These are phyloP conservation scores for Felis catus DNA, from an alignment of 2,113 vertebrate genomes.

Conservation along the genomic window F.catus_Fca126_mat1.0 CM031411.1:5695001-5695500, in stretches of 20 bases:
- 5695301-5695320: background rate
- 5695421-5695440: too few species aligned
- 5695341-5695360: too few species aligned
- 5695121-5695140: background rate
- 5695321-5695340: background rate
- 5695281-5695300: too few species aligned
- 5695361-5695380: rapidly evolving
- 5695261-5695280: background rate
- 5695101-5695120: background rate
- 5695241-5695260: background rate
- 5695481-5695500: too few species aligned
- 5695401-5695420: background rate
- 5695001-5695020: background rate
- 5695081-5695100: background rate
- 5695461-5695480: background rate
- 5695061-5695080: too few species aligned
- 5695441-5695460: background rate
- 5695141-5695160: background rate
- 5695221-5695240: background rate
- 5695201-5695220: background rate
- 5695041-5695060: background rate
- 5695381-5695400: background rate
- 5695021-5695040: background rate
- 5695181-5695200: background rate
- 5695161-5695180: background rate